These are phyloP conservation scores for Thryonomys swinderianus DNA, from an alignment of 2,113 vertebrate genomes.

Conservation along the genomic window DNA sequence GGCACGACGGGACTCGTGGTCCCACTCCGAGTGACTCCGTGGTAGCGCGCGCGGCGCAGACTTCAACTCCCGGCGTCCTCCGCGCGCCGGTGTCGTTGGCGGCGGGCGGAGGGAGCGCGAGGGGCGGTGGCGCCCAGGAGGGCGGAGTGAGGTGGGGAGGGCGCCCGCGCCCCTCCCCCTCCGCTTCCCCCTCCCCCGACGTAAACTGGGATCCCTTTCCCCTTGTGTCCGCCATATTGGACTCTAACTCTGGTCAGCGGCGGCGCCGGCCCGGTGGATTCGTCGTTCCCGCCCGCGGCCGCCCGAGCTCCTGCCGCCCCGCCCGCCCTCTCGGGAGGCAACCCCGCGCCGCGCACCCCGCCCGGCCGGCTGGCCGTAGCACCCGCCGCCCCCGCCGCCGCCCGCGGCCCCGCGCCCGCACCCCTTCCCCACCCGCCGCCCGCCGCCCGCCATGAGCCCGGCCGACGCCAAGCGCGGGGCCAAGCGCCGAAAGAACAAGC, in stretches of 20 bases:
- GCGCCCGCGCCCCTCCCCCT: slow-evolving; percentile 72
- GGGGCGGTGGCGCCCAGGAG: slow-evolving; percentile 54
- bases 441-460: slow-evolving; percentile 92
- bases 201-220: slow-evolving; percentile 89
- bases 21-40: rapidly evolving
- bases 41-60: rapidly evolving
- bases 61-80: slow-evolving; percentile 73
- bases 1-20: slow-evolving; percentile 77
- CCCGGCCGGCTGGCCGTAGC: slow-evolving; percentile 70
- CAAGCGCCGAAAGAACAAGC: slow-evolving; percentile 98
- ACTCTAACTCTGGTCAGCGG: slow-evolving; percentile 87
- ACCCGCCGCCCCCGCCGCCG: slow-evolving; percentile 51
- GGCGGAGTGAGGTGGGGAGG: slow-evolving; percentile 72
- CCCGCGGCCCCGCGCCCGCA: slow-evolving; percentile 40
- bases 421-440: background rate
- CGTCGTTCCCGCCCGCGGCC: slow-evolving; percentile 75
- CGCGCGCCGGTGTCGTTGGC: slow-evolving; percentile 69
- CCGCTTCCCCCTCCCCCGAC: slow-evolving; percentile 83
- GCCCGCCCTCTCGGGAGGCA: slow-evolving; percentile 61
- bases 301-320: slow-evolving; percentile 65
- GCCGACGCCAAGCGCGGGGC: slow-evolving; percentile 97
- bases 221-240: slow-evolving; percentile 92
- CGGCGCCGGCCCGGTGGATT: slow-evolving; percentile 83
- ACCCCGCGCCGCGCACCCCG: slow-evolving; percentile 69
- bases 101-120: slow-evolving; percentile 69